A percentile compares a stretch with the other conserved stretches of the same genome.
These are phyloP conservation scores for Rutpela maculata DNA, from an alignment of 2,888 invertebrate species.

Conservation along the genomic window DNA sequence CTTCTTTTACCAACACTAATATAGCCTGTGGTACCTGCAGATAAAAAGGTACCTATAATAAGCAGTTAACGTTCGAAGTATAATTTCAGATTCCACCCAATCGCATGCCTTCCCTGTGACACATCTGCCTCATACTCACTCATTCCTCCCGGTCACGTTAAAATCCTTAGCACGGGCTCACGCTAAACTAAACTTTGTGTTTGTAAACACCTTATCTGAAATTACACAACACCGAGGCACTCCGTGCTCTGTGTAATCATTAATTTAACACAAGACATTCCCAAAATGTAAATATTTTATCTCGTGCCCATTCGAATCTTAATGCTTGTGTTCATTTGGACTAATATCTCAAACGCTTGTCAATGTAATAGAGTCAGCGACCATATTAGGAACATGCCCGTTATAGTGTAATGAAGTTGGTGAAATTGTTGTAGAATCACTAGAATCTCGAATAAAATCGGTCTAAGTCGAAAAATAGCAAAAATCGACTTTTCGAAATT, in stretches of 20 bases:
- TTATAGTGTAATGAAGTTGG: too few relatives aligned
- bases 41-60: slow-evolving; percentile 7
- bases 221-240: not conserved
- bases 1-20: not conserved
- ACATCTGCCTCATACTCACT: not conserved
- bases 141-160: not conserved
- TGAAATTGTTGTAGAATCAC: too few relatives aligned
- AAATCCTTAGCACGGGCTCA: slow-evolving; percentile 4
- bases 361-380: not conserved
- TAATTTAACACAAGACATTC: not conserved
- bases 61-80: slow-evolving; percentile 7
- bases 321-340: not conserved
- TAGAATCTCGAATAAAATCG: too few relatives aligned
- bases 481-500: too few relatives aligned
- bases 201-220: slow-evolving; percentile 1
- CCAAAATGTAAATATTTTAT: not conserved
- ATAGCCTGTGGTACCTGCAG: slow-evolving; percentile 1
- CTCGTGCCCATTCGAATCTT: not conserved
- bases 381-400: not conserved
- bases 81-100: slow-evolving; percentile 2
- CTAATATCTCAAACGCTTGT: too few relatives aligned
- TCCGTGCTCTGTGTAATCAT: slow-evolving; percentile 1
- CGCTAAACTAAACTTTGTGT: not conserved
- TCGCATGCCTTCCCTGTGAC: slow-evolving; percentile 4
- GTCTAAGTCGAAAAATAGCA: too few relatives aligned